Evolutionary conservation across 2,797 vertebrate genomes (phyloP), one percentile per base, ranked within the genome.

Genomic region (Alfaro cultratus): DNA sequence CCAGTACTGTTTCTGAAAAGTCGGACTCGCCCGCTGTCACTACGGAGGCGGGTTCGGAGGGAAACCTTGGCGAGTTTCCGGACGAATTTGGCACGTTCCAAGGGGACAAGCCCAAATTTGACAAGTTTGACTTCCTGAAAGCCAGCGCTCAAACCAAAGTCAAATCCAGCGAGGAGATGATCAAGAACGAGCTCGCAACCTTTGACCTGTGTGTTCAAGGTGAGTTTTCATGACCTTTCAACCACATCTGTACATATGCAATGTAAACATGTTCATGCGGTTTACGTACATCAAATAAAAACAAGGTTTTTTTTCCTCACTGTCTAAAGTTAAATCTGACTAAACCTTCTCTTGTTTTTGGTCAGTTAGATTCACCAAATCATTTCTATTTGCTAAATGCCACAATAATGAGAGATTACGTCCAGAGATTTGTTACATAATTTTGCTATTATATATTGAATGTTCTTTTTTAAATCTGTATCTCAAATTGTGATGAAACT

Each of bases 81-180:
- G 97, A 99, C 43, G 98, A 99, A 84, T 99, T 99, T 1, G 97
- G 97, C 9, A 96, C 97, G 84, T 99, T 99, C 91, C 98, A 99
- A 57, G 97, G 96, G 0, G 98, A 99, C 88, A 99, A 99, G 83
- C 97, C 97, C 0, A 99, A 99, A 92, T 99, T 99, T 92, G 98
- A 97, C 93, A 99, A 98, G 93, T 99, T 98, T 67, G 99, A 99
- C 95, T 99, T 99, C 92, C 94, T 99, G 73, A 96, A 99, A 94
- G 98, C 98, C 2, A 98, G 96, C 72, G 91, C 97, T 36, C 99
- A 99, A 90, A 90, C 97, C 87, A 99, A 99, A 91, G 95, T 99
- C 89, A 99, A 99, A 86, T 99, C 99, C 83, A 99, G 98, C 2
- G 99, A 99, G 89, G 99, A 99, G 95, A 99, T 99, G 99, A 99